Evolutionary conservation across 2,888 invertebrate genomes (phyloP).

Genomic region (Liopterus haemorrhoidalis): DNA sequence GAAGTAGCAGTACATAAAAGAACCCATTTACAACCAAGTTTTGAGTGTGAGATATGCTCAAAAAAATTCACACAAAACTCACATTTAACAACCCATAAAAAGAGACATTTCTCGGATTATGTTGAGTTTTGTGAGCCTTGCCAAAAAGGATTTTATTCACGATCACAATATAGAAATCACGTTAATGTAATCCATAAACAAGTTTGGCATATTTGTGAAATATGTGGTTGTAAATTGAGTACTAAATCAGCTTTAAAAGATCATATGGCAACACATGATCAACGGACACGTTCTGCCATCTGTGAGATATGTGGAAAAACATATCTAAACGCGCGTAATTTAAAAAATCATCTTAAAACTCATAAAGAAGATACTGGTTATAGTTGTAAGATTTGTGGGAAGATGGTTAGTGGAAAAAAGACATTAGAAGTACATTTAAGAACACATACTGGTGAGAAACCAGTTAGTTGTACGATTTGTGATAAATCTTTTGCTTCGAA

Average conservation of each 20-base stretch:
- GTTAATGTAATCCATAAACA: slow-evolving; percentile 37
- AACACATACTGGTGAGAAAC: slow-evolving; percentile 48
- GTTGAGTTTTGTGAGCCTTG: slow-evolving; percentile 39
- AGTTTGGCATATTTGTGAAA: slow-evolving; percentile 36
- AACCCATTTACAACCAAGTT: slow-evolving; percentile 52
- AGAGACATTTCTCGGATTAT: slow-evolving; percentile 50
- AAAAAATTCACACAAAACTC: slow-evolving; percentile 56
- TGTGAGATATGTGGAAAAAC: slow-evolving; percentile 47
- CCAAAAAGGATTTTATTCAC: slow-evolving; percentile 38
- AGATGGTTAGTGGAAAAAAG: slow-evolving; percentile 40
- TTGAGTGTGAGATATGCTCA: slow-evolving; percentile 55
- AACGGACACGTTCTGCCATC: slow-evolving; percentile 34
- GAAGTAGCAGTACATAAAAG: slow-evolving; percentile 47
- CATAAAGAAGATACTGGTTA: slow-evolving; percentile 36
- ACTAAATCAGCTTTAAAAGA: slow-evolving; percentile 37
- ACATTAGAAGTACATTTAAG: slow-evolving; percentile 50
- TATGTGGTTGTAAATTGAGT: slow-evolving; percentile 35
- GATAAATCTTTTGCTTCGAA: slow-evolving; percentile 52
- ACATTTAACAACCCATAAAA: slow-evolving; percentile 54
- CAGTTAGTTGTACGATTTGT: slow-evolving; percentile 48
- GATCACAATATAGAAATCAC: slow-evolving; percentile 37
- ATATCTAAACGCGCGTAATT: slow-evolving; percentile 41
- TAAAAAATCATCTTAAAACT: slow-evolving; percentile 38
- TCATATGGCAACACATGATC: slow-evolving; percentile 35
- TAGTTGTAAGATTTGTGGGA: slow-evolving; percentile 42